Base-by-base conservation (phyloP, 2,113 vertebrate genomes). In the Mormyrus iriodes region DNA sequence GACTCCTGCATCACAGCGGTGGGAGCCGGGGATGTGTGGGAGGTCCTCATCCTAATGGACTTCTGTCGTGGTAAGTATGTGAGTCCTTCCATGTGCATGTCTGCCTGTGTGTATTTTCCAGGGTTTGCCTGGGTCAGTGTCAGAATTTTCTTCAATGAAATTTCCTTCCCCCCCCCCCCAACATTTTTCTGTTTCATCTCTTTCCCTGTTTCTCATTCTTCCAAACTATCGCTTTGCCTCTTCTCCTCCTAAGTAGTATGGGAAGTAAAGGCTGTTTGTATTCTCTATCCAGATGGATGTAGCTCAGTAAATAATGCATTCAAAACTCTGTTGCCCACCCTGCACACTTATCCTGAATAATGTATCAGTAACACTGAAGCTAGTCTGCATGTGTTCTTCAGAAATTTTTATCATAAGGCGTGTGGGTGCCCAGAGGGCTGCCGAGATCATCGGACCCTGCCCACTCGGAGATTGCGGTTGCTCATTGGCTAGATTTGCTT, bases 31-130 rank as follows among this genome's bases (percentile, higher is more conserved):
- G 98, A 99, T 0, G 98, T 99, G 0, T 99, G 98, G 98, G 98
- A 99, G 89, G 98, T 99, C 88, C 96, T 99, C 91, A 99, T 99
- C 90, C 96, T 99, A 0, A 99, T 99, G 98, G 98, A 99, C 93
- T 98, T 96, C 93, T 99, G 98, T 93, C 96, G 97, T 93, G 98
- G 98, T 99, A 90, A 95, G 96, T 93, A 12, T 51, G 9, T 61
- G 73, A n/a, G 19, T 83, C 17, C 52, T 9, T 88, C 65, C 49
- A 19, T n/a, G 27, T 31, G 73, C 39, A 13, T 82, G 27, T 21
- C 51, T 58, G 6, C 0, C 53, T 88, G 55, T 88, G n/a, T 52
- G 19, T 35, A n/a, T 19, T 48, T 86, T 0, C n/a, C 76, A 42
- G 31, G 13, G 21, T 73, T 19, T 73, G 19, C 35, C 35, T 3